Evolutionary conservation across 2,888 invertebrate species (phyloP), one percentile per base, ranked within the genome.

Genomic region (Callimorpha dominula): DNA sequence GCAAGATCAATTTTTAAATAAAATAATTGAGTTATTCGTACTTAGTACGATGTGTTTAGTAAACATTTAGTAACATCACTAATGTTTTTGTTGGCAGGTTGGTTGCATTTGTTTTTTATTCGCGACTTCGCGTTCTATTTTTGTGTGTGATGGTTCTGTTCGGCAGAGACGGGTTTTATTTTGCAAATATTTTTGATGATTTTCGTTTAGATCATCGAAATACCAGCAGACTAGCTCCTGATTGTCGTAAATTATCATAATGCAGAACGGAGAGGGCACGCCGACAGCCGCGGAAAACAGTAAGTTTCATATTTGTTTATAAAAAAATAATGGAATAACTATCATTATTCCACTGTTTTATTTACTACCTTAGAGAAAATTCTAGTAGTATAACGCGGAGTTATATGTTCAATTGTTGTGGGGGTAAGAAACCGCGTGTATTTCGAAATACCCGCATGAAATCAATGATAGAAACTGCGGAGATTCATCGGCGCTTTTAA

Each of bases 121-220:
- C 95, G 92, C 93, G 93, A 95, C 95, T 92, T 94, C 94, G 93
- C 93, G 93, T 95, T 95, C 95, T 95, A 95, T 95, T 95, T 95
- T 95, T 94, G 95, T 94, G 95, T 93, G 94, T 95, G 95, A 95
- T 95, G 95, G 95, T 93, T 91, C 93, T 89, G 92, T 94, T 88
- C 88, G 89, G 89, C 91, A 85, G 88, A 89, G 85, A 90, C 91
- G 86, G 87, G 90, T 89, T 90, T 87, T 89, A 91, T 87, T 93
- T 93, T 90, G 88, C 87, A 89, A 89, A 88, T 89, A 90, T 91
- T 89, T 91, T 92, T 92, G 88, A 93, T 94, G 93, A 88, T 90
- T 91, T 90, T 89, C 87, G 81, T 88, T 79, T 92, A 93, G 87
- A 91, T 88, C 89, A 79, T 88, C 85, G 77, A 87, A 90, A 87